A percentile compares a stretch with the other conserved stretches of the same genome.
phyloP scores from a whole-genome alignment of 2,888 invertebrate species.

The Athrips mouffetella region DNA sequence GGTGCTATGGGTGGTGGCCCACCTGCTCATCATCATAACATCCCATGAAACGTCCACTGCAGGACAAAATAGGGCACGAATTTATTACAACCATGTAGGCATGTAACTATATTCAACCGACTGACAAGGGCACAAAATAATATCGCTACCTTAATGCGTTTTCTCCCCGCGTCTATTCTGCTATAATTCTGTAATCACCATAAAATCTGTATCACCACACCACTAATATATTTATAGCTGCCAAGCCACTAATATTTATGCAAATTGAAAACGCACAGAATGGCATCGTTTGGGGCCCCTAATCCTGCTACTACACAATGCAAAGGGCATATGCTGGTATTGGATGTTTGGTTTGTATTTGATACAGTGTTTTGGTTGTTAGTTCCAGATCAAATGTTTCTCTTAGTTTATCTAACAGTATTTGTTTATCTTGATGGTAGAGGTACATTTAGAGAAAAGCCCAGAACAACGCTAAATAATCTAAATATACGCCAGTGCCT shows the following conservation, averaged over 20 bases:
- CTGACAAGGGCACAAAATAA: conserved; percentile 20
- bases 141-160: conserved; percentile 32
- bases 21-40: too few species aligned
- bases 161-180: conserved; percentile 50
- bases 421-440: neutral
- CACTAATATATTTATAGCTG: conserved; percentile 76
- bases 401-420: neutral
- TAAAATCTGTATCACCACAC: conserved; percentile 72
- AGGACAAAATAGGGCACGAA: neutral
- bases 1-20: too few species aligned
- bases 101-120: conserved; percentile 18
- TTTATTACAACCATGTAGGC: conserved; percentile 10
- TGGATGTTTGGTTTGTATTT: conserved; percentile 4
- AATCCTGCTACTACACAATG: conserved; percentile 47
- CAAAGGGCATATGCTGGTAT: conserved; percentile 56
- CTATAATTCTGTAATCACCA: conserved; percentile 74
- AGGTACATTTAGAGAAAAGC: neutral
- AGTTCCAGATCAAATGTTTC: neutral
- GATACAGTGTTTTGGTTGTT: neutral
- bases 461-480: too few species aligned
- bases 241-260: conserved; percentile 76
- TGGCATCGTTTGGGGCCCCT: conserved; percentile 69
- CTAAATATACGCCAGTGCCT: too few species aligned
- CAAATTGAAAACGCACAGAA: conserved; percentile 76
- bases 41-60: too few species aligned